Evolutionary conservation across 2,888 invertebrate genomes (phyloP).

Genomic region (Drosophila melanosoma): DNA sequence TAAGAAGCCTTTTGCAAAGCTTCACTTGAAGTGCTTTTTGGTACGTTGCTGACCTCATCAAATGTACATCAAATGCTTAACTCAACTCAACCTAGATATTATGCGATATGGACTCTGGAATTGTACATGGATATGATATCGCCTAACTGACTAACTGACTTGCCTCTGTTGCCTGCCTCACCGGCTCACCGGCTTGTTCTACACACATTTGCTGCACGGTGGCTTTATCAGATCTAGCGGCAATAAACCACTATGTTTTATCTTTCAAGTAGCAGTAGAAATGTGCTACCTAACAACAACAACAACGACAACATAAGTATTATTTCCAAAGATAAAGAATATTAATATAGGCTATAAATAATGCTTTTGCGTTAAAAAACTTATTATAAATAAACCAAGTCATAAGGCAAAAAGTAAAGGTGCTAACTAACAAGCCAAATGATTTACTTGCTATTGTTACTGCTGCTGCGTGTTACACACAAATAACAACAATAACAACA

Average conservation of each 20-base stretch:
- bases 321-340: constrained; percentile 83
- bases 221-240: constrained; percentile 83
- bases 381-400: constrained; percentile 75
- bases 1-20: constrained; percentile 27
- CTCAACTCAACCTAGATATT: constrained; percentile 58
- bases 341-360: constrained; percentile 83
- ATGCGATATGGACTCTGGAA: constrained; percentile 70
- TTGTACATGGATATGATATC: constrained; percentile 82
- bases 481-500: constrained; percentile 49
- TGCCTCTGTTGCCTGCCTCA: constrained; percentile 13
- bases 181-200: constrained; percentile 49
- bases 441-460: constrained; percentile 38
- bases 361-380: constrained; percentile 65
- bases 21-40: constrained; percentile 44
- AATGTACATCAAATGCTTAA: constrained; percentile 70
- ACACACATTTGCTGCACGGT: constrained; percentile 74
- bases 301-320: constrained; percentile 49
- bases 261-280: constrained; percentile 84
- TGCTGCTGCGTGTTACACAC: constrained; percentile 63
- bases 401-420: constrained; percentile 60
- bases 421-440: constrained; percentile 76
- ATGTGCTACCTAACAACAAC: constrained; percentile 79
- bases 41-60: constrained; percentile 77
- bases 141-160: constrained; percentile 43
- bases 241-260: constrained; percentile 83